Base-by-base conservation (phyloP, 2,113 vertebrate genomes). In the Festucalex cinctus region DNA sequence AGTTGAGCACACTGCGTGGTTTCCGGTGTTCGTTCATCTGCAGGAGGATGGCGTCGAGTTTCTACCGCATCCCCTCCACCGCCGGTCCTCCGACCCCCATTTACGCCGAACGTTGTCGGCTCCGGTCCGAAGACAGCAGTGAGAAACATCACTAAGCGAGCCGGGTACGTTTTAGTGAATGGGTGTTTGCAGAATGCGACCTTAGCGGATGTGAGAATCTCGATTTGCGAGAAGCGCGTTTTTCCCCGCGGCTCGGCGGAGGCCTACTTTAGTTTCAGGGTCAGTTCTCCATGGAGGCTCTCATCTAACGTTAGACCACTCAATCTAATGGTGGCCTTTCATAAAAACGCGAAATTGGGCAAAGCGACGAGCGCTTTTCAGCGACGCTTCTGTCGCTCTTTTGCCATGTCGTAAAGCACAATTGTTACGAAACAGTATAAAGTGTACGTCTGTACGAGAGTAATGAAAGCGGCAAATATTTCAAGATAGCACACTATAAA, bases 11-110 rank as follows among this genome's bases (percentile, higher is more conserved):
- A 26, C 80, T 85, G 80, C 81, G 77, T 51, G 82, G 85, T 71
- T 90, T 90, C 89, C 88, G 88, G 88, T 88, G 85, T 87, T 84
- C 85, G 79, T 86, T 72, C 83, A 80, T 86, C 81, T 80, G 77
- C 80, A 60, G 73, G 83, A 85, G 88, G 89, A 89, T 89, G 89
- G 85, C 89, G 89, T 83, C 85, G 77, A 78, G 83, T 78, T 84
- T 72, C 77, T 32, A 56, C 80, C 70, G 77, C 84, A 86, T 86
- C 85, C 80, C 76, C 68, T 76, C 75, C 9, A 65, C 81, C 71
- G 76, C 77, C 83, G 84, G 85, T 80, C 66, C 83, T 80, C 72
- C 73, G 74, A 78, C 57, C 46, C 65, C 68, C 14, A 67, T 37
- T 77, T 32, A 59, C 12, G 46, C 48, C 77, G 57, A 77, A 51